phyloP scores from a whole-genome alignment of 1,140 invertebrate genomes.

The Drosophila tani region DNA sequence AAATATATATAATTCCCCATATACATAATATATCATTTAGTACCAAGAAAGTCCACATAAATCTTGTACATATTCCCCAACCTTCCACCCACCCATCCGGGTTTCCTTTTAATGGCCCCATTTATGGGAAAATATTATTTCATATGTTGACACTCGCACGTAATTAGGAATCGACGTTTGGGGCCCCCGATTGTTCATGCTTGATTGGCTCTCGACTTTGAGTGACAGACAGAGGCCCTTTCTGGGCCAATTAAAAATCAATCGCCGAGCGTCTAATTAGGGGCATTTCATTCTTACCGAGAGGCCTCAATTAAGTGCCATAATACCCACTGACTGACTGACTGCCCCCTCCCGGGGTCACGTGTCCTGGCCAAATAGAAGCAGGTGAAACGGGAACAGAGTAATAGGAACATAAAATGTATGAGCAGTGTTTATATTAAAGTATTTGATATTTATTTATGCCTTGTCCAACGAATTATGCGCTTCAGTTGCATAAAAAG shows the following conservation, averaged over 20 bases:
- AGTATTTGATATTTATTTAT: conserved; percentile 78
- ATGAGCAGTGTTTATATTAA: conserved; percentile 50
- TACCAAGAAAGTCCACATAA: too few relatives aligned
- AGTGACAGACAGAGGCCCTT: conserved; percentile 35
- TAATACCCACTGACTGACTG: conserved; percentile 13
- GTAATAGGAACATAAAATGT: neutral
- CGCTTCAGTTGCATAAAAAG: conserved; percentile 79
- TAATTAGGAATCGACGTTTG: conserved; percentile 64
- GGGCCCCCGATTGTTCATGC: conserved; percentile 26
- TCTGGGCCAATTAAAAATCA: conserved; percentile 73
- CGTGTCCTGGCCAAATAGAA: conserved; percentile 61
- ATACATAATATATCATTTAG: neutral
- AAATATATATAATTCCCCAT: too few relatives aligned
- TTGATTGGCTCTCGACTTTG: conserved; percentile 64
- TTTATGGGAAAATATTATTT: conserved; percentile 78
- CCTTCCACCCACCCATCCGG: neutral
- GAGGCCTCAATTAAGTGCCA: conserved; percentile 52
- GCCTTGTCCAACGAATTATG: conserved; percentile 81
- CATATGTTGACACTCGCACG: conserved; percentile 82
- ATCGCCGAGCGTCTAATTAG: conserved; percentile 67
- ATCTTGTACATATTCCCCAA: too few relatives aligned
- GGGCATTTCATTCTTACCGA: conserved; percentile 19
- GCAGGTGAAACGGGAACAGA: conserved; percentile 3
- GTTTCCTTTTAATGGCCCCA: conserved; percentile 45
- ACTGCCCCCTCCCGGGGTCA: conserved; percentile 21